Conservation (phyloP, 1,140 invertebrate genomes). For the Panulirus ornatus region DNA sequence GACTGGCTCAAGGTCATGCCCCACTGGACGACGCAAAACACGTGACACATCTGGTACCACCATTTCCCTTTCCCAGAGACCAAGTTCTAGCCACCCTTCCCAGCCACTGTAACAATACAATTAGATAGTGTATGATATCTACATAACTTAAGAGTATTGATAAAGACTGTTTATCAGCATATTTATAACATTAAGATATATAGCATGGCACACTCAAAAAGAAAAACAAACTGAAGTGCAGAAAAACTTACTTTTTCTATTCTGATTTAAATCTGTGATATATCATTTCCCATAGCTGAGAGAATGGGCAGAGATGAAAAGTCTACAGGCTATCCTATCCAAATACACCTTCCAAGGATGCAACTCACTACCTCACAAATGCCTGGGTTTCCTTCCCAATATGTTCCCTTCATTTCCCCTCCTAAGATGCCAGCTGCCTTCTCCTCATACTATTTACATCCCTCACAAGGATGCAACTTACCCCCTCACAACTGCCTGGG, state of each 20-base stretch:
- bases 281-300: too few relatives aligned
- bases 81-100: conserved; percentile 55
- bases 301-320: too few relatives aligned
- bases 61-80: conserved; percentile 57
- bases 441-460: neutral
- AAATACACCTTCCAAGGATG: too few relatives aligned
- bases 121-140: too few relatives aligned
- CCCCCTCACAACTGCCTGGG: neutral
- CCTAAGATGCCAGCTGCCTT: too few relatives aligned
- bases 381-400: neutral
- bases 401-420: neutral
- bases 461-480: too few relatives aligned
- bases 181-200: neutral
- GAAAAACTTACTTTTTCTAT: too few relatives aligned
- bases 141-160: neutral
- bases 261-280: too few relatives aligned
- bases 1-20: conserved; percentile 55
- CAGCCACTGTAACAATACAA: conserved; percentile 62
- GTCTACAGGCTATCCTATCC: too few relatives aligned
- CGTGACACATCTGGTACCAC: conserved; percentile 60
- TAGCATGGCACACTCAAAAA: too few relatives aligned
- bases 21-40: conserved; percentile 50
- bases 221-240: too few relatives aligned
- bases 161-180: neutral
- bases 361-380: too few relatives aligned